phyloP scores from a whole-genome alignment of 2,113 vertebrate genomes.

The Barbus barbus region DNA sequence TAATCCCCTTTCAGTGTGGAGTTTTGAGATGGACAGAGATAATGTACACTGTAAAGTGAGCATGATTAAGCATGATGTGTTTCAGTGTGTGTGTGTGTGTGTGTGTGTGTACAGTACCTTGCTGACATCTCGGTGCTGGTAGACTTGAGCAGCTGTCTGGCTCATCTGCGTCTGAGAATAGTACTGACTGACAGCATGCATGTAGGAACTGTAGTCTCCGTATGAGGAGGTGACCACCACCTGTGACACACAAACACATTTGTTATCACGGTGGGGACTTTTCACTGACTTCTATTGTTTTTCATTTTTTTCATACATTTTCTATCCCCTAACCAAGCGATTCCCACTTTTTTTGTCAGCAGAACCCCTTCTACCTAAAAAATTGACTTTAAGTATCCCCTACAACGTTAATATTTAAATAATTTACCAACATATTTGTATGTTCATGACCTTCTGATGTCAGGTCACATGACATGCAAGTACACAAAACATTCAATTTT shows the following conservation, averaged over 20 bases:
- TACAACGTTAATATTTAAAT: no score
- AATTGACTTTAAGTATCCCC: no score
- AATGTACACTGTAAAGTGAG: neutral
- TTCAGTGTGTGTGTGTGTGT: no score
- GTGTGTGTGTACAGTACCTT: slow-evolving; percentile 71
- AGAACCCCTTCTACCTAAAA: neutral
- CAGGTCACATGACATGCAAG: no score
- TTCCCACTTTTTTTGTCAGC: neutral
- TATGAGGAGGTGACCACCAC: slow-evolving; percentile 67
- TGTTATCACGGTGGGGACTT: neutral
- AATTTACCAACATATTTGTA: no score
- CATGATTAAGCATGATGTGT: slow-evolving; percentile 10
- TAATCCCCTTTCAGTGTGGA: neutral
- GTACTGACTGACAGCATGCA: slow-evolving; percentile 79
- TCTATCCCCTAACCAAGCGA: neutral
- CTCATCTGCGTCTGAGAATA: slow-evolving; percentile 75
- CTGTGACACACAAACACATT: slow-evolving; percentile 61
- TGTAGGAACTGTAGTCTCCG: slow-evolving; percentile 77
- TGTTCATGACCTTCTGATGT: no score
- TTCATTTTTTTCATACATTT: neutral
- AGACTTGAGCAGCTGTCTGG: slow-evolving; percentile 70
- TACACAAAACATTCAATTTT: no score
- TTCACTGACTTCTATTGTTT: neutral
- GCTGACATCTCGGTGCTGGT: slow-evolving; percentile 65
- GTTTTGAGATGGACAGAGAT: neutral